These are phyloP conservation scores for Oncorhynchus kisutch DNA, from an alignment of 2,113 vertebrate genomes.

Conservation along the genomic window DNA sequence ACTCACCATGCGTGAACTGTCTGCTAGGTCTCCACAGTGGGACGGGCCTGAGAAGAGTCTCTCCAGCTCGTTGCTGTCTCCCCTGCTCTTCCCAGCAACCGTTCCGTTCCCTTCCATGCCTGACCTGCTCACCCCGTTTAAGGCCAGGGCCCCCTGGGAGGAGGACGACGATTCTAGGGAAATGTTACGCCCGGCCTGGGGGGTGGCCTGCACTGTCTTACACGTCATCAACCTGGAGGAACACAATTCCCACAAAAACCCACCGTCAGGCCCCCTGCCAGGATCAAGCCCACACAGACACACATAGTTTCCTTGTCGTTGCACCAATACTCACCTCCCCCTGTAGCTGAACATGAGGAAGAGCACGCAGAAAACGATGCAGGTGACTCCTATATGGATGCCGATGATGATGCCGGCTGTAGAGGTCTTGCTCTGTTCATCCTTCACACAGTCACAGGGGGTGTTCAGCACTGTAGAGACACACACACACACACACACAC, in stretches of 20 bases:
- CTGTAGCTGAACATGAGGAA: conserved; percentile 95
- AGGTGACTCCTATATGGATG: conserved; percentile 94
- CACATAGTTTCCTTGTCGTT: neutral
- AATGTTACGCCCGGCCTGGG: conserved; percentile 75
- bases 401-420: conserved; percentile 91
- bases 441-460: conserved; percentile 88
- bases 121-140: conserved; percentile 73
- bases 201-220: conserved; percentile 85
- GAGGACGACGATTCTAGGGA: conserved; percentile 68
- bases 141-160: conserved; percentile 68
- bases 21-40: conserved; percentile 46
- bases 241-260: conserved; percentile 29
- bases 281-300: neutral
- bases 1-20: conserved; percentile 72
- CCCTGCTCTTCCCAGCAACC: conserved; percentile 63
- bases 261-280: neutral
- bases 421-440: conserved; percentile 86
- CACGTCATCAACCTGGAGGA: conserved; percentile 85
- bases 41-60: conserved; percentile 77
- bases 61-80: conserved; percentile 85
- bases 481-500: conserved; percentile 10
- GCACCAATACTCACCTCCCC: conserved; percentile 79
- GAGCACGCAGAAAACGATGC: conserved; percentile 95
- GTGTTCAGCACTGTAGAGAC: conserved; percentile 78
- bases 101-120: conserved; percentile 68